Conservation (phyloP, 2,113 vertebrate genomes). For the Oriolus oriolus region DNA sequence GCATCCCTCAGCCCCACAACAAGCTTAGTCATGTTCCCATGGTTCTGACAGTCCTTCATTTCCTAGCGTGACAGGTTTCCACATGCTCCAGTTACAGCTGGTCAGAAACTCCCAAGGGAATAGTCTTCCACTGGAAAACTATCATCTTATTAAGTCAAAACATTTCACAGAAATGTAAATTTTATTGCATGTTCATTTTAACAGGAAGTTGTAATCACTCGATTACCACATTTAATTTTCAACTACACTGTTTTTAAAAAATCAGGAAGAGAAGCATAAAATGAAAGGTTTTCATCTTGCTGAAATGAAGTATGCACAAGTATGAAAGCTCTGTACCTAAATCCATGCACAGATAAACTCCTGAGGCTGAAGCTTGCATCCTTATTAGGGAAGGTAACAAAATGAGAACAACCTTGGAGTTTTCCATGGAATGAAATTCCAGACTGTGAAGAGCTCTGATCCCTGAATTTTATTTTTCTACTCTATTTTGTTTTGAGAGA, state of each 20-base stretch:
- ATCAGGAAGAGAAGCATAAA: not conserved
- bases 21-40: not conserved
- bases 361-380: not conserved
- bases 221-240: not conserved
- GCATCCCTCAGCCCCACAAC: not conserved
- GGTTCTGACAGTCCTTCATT: not conserved
- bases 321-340: not conserved
- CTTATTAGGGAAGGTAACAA: not conserved
- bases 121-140: not conserved
- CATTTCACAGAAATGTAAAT: not conserved
- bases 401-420: not conserved
- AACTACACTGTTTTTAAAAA: not conserved
- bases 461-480: not conserved
- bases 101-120: not conserved
- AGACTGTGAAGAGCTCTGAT: not conserved
- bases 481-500: not conserved
- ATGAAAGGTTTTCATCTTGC: not conserved
- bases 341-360: not conserved
- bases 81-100: not conserved
- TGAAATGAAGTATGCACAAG: not conserved
- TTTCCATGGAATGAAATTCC: not conserved
- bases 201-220: not conserved
- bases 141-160: not conserved
- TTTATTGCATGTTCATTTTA: not conserved
- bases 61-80: not conserved